A percentile compares a stretch with the other conserved stretches of the same genome.
phyloP scores from a whole-genome alignment of 2,113 vertebrate genomes.

The Accipiter cooperii region DNA sequence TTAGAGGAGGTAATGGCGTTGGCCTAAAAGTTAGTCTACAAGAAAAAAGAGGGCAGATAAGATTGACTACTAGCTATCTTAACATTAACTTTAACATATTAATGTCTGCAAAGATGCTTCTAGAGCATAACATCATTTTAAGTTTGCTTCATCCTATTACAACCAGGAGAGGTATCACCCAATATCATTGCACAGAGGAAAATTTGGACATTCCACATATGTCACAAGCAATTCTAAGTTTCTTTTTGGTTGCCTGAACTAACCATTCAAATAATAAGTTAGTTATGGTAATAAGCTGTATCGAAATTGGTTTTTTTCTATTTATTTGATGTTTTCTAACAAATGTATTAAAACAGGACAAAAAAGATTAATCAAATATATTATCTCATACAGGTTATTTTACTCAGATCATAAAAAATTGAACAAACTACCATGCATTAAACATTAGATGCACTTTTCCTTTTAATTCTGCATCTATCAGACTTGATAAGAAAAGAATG shows the following conservation, averaged over 20 bases:
- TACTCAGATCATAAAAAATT: conserved; percentile 29
- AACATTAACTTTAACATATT: neutral
- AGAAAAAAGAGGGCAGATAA: too few relatives aligned
- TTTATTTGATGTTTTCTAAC: conserved; percentile 53
- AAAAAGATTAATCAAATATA: conserved; percentile 9
- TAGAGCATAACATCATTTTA: neutral
- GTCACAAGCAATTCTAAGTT: neutral
- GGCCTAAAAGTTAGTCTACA: neutral
- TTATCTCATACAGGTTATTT: conserved; percentile 16
- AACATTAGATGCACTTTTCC: conserved; percentile 39
- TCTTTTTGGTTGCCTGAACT: neutral
- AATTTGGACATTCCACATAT: neutral
- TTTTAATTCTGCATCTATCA: neutral
- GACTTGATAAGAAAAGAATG: conserved; percentile 11
- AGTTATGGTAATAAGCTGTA: conserved; percentile 13
- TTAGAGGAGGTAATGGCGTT: neutral
- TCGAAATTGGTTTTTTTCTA: conserved; percentile 21
- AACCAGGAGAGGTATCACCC: neutral
- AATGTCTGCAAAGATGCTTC: neutral
- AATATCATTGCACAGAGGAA: neutral
- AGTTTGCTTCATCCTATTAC: neutral
- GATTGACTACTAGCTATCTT: neutral
- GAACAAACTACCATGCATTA: conserved; percentile 59
- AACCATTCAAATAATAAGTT: conserved; percentile 29
- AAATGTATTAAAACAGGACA: neutral